These are phyloP conservation scores for Horisme vitalbata DNA, from an alignment of 2,888 invertebrate genomes.

Conservation along the genomic window DNA sequence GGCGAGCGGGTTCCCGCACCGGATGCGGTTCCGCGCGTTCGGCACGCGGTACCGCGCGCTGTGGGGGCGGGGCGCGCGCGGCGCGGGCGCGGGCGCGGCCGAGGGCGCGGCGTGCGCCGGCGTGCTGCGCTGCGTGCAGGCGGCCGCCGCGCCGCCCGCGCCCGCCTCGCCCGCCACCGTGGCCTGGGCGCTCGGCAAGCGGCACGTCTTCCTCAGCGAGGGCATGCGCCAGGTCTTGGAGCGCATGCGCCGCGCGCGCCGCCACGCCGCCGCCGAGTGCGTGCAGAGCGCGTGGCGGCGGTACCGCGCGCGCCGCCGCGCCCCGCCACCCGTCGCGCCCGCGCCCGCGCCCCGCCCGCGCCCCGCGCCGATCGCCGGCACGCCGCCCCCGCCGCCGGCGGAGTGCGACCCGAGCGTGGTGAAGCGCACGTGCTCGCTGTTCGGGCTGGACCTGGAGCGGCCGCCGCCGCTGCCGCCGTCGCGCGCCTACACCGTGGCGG, in stretches of 20 bases:
- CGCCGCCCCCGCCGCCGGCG: conserved; percentile 92
- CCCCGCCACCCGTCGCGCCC: conserved; percentile 31
- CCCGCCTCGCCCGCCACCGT: conserved; percentile 84
- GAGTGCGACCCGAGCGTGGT: conserved; percentile 95
- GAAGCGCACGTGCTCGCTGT: conserved; percentile 94
- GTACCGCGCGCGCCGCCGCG: conserved; percentile 85
- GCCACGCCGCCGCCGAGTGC: conserved; percentile 16
- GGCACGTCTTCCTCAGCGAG: conserved; percentile 97
- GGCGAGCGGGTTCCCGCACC: conserved; percentile 97
- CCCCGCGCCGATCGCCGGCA: conserved; percentile 95
- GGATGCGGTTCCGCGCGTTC: conserved; percentile 97
- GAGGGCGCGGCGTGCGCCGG: conserved; percentile 83
- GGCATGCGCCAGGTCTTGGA: conserved; percentile 91
- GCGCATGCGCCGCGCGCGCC: conserved; percentile 16
- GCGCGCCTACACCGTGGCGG: conserved; percentile 94
- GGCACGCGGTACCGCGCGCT: conserved; percentile 92
- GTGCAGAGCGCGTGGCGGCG: conserved; percentile 86
- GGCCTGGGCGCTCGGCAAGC: conserved; percentile 95
- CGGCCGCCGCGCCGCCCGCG: conserved; percentile 90
- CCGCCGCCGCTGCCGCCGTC: conserved; percentile 96
- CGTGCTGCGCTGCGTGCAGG: conserved; percentile 90
- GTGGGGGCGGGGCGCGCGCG: conserved; percentile 89
- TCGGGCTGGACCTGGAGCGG: conserved; percentile 94
- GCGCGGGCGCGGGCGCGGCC: conserved; percentile 84
- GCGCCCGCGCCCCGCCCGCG: conserved; percentile 86